phyloP scores from a whole-genome alignment of 92 coral and sea anemone genomes.

The Bergia sp. region DNA sequence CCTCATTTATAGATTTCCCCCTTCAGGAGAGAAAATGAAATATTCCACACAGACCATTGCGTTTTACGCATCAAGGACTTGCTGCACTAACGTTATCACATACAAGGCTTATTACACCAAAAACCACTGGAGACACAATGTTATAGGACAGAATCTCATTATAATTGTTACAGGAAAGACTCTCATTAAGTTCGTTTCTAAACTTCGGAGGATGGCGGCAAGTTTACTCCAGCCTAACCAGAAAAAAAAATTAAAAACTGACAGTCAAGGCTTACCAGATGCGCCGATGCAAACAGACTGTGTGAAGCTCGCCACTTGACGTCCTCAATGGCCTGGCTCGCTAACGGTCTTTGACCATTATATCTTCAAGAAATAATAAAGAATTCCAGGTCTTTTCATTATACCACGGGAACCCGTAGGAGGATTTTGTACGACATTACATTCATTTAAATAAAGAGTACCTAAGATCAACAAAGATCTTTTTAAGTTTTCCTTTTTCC shows the following conservation, averaged over 20 bases:
- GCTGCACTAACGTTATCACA: neutral
- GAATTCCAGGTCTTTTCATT: neutral
- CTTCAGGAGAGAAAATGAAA: neutral
- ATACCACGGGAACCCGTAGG: no score
- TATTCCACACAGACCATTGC: neutral
- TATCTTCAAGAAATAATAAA: slow-evolving; percentile 15
- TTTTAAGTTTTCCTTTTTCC: no score
- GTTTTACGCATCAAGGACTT: neutral
- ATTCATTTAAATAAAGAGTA: no score
- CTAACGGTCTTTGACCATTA: slow-evolving; percentile 26
- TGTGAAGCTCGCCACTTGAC: slow-evolving; percentile 45
- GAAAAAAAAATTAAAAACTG: no score
- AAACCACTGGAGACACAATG: neutral
- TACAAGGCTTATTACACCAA: neutral
- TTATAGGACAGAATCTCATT: neutral
- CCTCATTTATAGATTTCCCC: neutral
- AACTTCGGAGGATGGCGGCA: neutral
- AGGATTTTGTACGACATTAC: neutral
- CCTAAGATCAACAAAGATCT: no score
- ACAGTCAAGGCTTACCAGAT: slow-evolving; percentile 13
- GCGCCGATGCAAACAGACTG: slow-evolving; percentile 39
- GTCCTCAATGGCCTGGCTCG: slow-evolving; percentile 28
- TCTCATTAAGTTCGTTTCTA: neutral
- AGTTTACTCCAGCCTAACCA: neutral
- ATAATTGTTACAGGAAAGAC: no score